phyloP scores from a whole-genome alignment of 2,797 vertebrate species.

The Masticophis lateralis region DNA sequence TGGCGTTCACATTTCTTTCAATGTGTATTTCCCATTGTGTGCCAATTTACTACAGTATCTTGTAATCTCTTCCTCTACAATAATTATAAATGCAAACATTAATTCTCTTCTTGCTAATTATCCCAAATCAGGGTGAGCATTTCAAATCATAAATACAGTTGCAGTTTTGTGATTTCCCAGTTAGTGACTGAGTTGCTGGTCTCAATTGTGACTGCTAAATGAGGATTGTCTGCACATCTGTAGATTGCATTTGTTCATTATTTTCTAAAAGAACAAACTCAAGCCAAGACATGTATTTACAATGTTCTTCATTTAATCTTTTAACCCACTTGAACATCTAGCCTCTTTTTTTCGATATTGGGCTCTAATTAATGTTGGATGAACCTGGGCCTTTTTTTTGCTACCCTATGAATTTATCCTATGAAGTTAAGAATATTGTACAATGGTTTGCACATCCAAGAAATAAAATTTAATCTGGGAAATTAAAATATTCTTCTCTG shows the following conservation, averaged over 20 bases:
- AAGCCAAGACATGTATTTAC: not conserved
- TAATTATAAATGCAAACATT: not conserved
- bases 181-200: not conserved
- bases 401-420: not conserved
- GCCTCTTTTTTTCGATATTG: not conserved
- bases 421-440: not conserved
- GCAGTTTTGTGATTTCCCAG: not conserved
- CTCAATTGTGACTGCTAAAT: not conserved
- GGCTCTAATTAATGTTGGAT: not conserved
- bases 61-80: not conserved
- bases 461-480: not conserved
- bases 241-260: not conserved
- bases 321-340: not conserved
- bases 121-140: not conserved
- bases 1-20: no score
- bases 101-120: not conserved
- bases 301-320: not conserved
- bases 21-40: no score
- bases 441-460: not conserved
- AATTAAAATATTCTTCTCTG: not conserved
- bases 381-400: not conserved
- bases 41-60: not conserved
- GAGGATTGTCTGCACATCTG: not conserved
- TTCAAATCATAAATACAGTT: not conserved
- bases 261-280: not conserved